These are phyloP conservation scores for Embiotoca jacksoni DNA, from an alignment of 2,113 vertebrate genomes.

Conservation along the genomic window DNA sequence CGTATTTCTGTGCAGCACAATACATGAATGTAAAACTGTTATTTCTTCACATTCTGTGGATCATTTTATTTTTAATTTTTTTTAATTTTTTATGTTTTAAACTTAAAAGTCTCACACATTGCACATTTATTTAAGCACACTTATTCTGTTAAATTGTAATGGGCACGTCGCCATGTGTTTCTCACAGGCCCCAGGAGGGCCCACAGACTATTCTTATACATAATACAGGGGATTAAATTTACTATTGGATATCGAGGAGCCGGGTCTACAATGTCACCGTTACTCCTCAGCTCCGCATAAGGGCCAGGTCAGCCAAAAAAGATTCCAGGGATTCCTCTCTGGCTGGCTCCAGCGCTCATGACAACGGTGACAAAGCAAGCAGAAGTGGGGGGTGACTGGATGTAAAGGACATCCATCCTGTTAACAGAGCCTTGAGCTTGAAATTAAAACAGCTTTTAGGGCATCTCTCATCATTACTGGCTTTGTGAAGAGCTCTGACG, in stretches of 20 bases:
- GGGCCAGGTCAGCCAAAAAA: slow-evolving; percentile 69
- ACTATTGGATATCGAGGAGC: slow-evolving; percentile 44
- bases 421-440: slow-evolving; percentile 55
- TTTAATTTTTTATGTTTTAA: too few relatives aligned
- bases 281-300: slow-evolving; percentile 53
- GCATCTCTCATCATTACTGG: slow-evolving; percentile 49
- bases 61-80: too few relatives aligned
- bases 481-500: slow-evolving; percentile 67
- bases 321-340: slow-evolving; percentile 82
- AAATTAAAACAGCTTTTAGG: slow-evolving; percentile 60
- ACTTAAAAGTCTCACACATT: too few relatives aligned
- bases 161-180: slow-evolving; percentile 33
- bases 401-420: slow-evolving; percentile 76
- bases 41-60: too few relatives aligned
- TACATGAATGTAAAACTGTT: too few relatives aligned
- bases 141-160: slow-evolving; percentile 9
- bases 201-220: slow-evolving; percentile 44
- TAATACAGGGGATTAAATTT: slow-evolving; percentile 44
- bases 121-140: too few relatives aligned
- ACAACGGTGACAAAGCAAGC: slow-evolving; percentile 82
- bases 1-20: too few relatives aligned
- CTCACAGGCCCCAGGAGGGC: slow-evolving; percentile 36
- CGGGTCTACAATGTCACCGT: slow-evolving; percentile 65
- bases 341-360: slow-evolving; percentile 68
- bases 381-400: slow-evolving; percentile 29